Evolutionary conservation across 2,113 vertebrate species (phyloP), one percentile per base, ranked within the genome.

Genomic region (Oncorhynchus nerka): DNA sequence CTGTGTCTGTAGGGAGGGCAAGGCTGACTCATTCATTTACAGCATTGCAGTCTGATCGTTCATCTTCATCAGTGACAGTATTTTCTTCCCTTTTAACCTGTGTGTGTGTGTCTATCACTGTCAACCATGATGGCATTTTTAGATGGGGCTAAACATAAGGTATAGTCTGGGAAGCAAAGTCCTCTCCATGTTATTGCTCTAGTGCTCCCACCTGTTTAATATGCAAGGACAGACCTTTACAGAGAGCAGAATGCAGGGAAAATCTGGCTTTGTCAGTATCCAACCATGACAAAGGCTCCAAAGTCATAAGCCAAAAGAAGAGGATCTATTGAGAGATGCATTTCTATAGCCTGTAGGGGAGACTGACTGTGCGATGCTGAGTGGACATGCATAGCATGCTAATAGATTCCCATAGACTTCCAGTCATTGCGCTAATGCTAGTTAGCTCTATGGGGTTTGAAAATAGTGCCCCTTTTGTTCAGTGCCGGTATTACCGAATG

Each of bases 11-110:
- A 39, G 79, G 77, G 51, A 45, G 39, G 75, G 81, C 87, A 82
- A 81, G 89, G 85, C 88, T 91, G 90, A 91, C 84, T 92, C 90
- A 89, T 86, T 75, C 84, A 76, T 88, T 91, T 87, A 86, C 90
- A 91, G 90, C 85, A 45, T 45, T 45, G 39, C 39, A 89, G 87
- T 83, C 81, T 88, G 84, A 90, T 88, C 82, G 89, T 55, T 89
- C 81, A 82, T 62, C 59, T 62, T 87, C 83, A 89, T 90, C 85
- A 83, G 45, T 86, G 87, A 91, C 85, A 45, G 39, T 85, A 76
- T 69, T 74, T 12, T 75, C 67, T 15, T 34, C 70, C 48, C n/a
- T 75, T 61, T 45, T 78, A 57, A 20, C 74, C 55, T 74, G 39
- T 68, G 39, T 77, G 30, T 68, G 39, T 34, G 5, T 34, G 70